Evolutionary conservation across 2,113 vertebrate genomes (phyloP), one percentile per base, ranked within the genome.

Genomic region (Indicator maculatus): DNA sequence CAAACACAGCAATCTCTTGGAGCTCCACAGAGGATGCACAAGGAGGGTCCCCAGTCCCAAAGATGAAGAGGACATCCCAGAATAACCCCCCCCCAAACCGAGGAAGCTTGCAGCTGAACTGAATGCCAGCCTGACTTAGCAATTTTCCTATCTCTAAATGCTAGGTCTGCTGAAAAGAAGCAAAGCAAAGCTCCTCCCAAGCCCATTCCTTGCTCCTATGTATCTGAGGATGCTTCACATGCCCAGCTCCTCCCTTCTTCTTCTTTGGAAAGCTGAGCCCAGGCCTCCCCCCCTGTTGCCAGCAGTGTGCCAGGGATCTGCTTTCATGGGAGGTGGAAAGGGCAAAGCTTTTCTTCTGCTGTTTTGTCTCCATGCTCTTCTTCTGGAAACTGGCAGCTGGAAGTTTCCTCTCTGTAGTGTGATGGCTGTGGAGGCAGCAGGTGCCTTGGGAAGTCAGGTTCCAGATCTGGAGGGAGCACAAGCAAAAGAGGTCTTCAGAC

Each of bases 321-420:
- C 27, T 39, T 47, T 96, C 89, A 67, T 2, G 45, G 82, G 2
- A 50, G 56, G 69, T 63, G 10, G 76, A 47, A 28, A 17, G 52
- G 12, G 2, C 78, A 94, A 33, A 33, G 13, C 14, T 97, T 97
- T 16, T 96, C 97, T 39, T 96, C 92, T 0, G 33, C 12, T 12
- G 50, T 38, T 28, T 39, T 96, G 31, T 83, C 97, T 0, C 98
- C 98, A 2, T 88, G 91, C 41, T 98, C 98, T 36, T 98, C 98
- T 72, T 98, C 97, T 1, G 98, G 98, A 84, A 97, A 97, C n/a
- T 95, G 98, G 90, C 96, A 98, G 94, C 98, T 98, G 80, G 39
- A 77, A 23, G 93, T 45, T 4, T 98, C 98, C 24, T 97, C 96
- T 7, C 28, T 52, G 1, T 4, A 69, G 26, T 7, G 53, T 28